A percentile compares a stretch with the other conserved stretches of the same genome.
Evolutionary conservation across 1,140 invertebrate genomes (phyloP).

Genomic region (Drosophila serrata): DNA sequence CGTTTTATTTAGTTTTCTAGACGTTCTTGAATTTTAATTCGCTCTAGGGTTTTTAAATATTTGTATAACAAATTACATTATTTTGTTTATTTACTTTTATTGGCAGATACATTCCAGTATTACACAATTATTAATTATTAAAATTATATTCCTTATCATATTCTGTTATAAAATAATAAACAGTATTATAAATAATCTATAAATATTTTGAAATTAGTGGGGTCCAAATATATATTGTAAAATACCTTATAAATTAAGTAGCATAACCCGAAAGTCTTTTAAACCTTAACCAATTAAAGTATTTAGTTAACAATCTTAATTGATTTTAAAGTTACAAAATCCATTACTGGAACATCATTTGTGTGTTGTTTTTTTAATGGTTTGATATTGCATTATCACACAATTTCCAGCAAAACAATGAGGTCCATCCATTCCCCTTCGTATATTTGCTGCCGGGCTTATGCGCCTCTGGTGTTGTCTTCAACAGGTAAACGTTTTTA

Average conservation of each 20-base stretch:
- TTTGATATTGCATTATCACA: slow-evolving; percentile 36
- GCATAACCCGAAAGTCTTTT: not conserved
- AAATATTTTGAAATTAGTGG: no score
- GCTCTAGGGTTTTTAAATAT: not conserved
- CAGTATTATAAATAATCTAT: no score
- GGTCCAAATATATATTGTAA: no score
- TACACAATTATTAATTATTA: not conserved
- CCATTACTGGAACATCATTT: slow-evolving; percentile 5
- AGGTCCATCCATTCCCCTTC: slow-evolving; percentile 5
- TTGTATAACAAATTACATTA: not conserved
- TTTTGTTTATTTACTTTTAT: not conserved
- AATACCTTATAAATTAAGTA: not conserved
- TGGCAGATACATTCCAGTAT: not conserved
- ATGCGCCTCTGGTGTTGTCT: slow-evolving; percentile 17
- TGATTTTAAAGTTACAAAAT: not conserved
- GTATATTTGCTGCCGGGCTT: slow-evolving; percentile 17
- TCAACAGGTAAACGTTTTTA: slow-evolving; percentile 66
- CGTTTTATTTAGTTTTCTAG: slow-evolving; percentile 44
- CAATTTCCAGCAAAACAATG: slow-evolving; percentile 5
- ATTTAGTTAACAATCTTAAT: not conserved
- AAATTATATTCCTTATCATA: not conserved
- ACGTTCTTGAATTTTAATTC: slow-evolving; percentile 14
- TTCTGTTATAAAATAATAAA: no score
- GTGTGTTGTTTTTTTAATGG: not conserved
- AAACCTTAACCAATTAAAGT: not conserved